Conservation (phyloP, 2,888 invertebrate genomes). For the Plagodis dolabraria region DNA sequence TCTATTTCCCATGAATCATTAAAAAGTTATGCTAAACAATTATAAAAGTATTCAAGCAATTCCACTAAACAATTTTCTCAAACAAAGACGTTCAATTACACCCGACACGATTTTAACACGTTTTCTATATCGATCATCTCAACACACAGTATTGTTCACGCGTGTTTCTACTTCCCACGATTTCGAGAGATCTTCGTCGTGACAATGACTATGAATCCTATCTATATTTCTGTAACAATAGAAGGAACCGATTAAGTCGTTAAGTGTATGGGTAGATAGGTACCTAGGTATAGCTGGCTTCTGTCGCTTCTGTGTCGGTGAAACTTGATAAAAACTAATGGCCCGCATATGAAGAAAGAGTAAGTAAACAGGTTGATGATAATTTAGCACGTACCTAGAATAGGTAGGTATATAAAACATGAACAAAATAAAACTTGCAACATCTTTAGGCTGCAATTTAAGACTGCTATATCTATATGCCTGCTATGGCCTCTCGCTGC, state of each 20-base stretch:
- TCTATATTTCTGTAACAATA: slow-evolving; percentile 36
- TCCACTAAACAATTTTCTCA: slow-evolving; percentile 3
- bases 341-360: slow-evolving; percentile 20
- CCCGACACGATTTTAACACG: slow-evolving; percentile 25
- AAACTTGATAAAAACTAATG: slow-evolving; percentile 24
- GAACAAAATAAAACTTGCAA: too few relatives aligned
- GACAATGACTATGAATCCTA: slow-evolving; percentile 53
- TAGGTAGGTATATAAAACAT: too few relatives aligned
- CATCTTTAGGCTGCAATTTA: too few relatives aligned
- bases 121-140: slow-evolving; percentile 46
- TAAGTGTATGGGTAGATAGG: not conserved
- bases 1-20: too few relatives aligned
- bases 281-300: slow-evolving; percentile 2
- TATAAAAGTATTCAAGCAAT: not conserved
- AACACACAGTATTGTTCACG: slow-evolving; percentile 49
- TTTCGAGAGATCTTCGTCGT: slow-evolving; percentile 57
- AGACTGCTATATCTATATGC: too few relatives aligned
- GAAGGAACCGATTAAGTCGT: slow-evolving; percentile 21
- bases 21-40: too few relatives aligned
- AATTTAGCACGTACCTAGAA: too few relatives aligned
- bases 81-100: slow-evolving; percentile 12
- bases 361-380: slow-evolving; percentile 16
- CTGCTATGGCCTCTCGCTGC: too few relatives aligned
- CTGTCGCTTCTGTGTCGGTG: slow-evolving; percentile 10
- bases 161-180: slow-evolving; percentile 63